A percentile compares a stretch with the other conserved stretches of the same genome.
phyloP scores from a whole-genome alignment of 2,888 invertebrate species.

The Punctoribates punctum region DNA sequence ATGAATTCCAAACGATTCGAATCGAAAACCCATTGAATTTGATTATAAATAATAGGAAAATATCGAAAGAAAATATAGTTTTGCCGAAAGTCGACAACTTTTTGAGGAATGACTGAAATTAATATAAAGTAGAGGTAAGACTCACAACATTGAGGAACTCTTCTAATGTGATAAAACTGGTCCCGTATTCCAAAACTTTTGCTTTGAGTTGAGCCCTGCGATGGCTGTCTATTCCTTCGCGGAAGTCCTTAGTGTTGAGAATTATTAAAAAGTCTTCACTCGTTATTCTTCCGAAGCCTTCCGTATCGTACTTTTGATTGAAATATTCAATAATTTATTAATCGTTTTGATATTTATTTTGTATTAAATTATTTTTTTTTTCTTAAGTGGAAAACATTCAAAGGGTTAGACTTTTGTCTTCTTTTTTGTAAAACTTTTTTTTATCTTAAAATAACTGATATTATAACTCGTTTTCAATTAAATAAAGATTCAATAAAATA shows the following conservation, averaged over 20 bases:
- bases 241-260: constrained; percentile 71
- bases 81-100: not conserved
- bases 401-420: not conserved
- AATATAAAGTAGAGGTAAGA: constrained; percentile 50
- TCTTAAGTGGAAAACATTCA: not conserved
- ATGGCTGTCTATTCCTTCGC: constrained; percentile 61
- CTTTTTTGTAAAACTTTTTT: not conserved
- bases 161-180: constrained; percentile 81
- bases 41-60: constrained; percentile 6
- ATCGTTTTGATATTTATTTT: not conserved
- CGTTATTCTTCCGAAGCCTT: constrained; percentile 87
- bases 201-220: constrained; percentile 71
- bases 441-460: too few species aligned
- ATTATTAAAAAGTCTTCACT: constrained; percentile 77
- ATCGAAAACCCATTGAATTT: constrained; percentile 17
- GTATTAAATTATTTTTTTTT: not conserved
- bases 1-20: constrained; percentile 15
- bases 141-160: constrained; percentile 93
- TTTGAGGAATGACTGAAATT: not conserved
- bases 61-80: not conserved
- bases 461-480: too few species aligned
- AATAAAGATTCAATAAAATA: too few species aligned
- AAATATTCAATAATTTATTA: constrained; percentile 26
- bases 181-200: constrained; percentile 66
- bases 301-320: constrained; percentile 71